Conservation (phyloP, 2,113 vertebrate species). For the Burhinus bistriatus region DNA sequence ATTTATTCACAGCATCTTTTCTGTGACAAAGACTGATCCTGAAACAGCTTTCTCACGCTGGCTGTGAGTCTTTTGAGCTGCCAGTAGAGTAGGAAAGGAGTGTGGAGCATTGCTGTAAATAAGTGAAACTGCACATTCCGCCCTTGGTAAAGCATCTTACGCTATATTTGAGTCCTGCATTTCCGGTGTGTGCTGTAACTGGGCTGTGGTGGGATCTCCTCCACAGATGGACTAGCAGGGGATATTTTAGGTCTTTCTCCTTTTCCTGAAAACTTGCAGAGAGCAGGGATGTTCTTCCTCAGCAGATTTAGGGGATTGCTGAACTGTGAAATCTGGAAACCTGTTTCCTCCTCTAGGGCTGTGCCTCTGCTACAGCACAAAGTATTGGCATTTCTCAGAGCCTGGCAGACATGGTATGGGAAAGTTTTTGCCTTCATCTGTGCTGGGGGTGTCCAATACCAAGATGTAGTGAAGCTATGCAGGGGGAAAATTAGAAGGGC, state of each 20-base stretch:
- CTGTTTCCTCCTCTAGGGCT: background rate
- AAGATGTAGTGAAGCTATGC: too few relatives aligned
- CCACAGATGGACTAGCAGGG: background rate
- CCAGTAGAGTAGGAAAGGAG: background rate
- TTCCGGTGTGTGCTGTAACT: background rate
- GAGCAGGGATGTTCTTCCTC: background rate
- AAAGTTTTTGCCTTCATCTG: background rate
- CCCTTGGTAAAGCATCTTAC: background rate
- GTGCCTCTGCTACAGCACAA: background rate
- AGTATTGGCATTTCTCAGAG: background rate
- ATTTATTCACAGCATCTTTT: background rate
- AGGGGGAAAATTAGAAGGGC: too few relatives aligned
- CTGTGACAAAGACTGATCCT: background rate
- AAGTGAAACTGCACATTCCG: background rate
- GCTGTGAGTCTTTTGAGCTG: background rate
- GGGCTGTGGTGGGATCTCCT: background rate
- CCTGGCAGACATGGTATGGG: background rate
- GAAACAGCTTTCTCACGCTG: background rate
- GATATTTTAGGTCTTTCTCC: background rate
- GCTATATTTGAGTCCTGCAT: background rate
- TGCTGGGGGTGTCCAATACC: background rate
- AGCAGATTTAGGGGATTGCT: background rate
- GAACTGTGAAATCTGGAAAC: background rate
- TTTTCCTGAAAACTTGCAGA: background rate
- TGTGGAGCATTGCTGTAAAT: background rate